Conservation (phyloP, 1,140 invertebrate species). For the Drosophila santomea region DNA sequence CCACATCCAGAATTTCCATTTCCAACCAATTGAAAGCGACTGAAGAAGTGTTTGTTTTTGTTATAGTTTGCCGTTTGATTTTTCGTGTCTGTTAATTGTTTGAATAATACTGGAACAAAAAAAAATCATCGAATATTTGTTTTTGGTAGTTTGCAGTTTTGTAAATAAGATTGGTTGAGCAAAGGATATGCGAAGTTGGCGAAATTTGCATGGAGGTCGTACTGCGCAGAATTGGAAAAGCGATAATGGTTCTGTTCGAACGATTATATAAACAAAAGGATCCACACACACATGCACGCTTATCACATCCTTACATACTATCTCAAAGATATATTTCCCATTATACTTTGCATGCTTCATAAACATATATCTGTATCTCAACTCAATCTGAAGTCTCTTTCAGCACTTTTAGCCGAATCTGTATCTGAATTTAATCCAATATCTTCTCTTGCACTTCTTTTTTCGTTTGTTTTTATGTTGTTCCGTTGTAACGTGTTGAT, state of each 20-base stretch:
- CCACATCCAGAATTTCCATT: slow-evolving; percentile 20
- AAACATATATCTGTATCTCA: slow-evolving; percentile 31
- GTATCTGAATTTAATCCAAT: slow-evolving; percentile 43
- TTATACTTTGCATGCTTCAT: slow-evolving; percentile 41
- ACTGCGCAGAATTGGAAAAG: slow-evolving; percentile 11
- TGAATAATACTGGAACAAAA: slow-evolving; percentile 6
- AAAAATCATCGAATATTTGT: slow-evolving; percentile 35
- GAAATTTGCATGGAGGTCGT: slow-evolving; percentile 48
- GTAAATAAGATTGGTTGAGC: slow-evolving; percentile 26
- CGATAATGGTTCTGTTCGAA: slow-evolving; percentile 25
- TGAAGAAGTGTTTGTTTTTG: slow-evolving; percentile 45
- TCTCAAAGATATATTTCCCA: slow-evolving; percentile 9
- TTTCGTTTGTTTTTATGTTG: slow-evolving; percentile 53
- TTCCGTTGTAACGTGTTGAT: slow-evolving; percentile 50
- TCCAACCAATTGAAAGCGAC: not conserved
- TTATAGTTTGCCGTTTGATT: slow-evolving; percentile 45
- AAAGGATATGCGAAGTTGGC: too few relatives aligned
- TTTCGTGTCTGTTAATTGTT: slow-evolving; percentile 55
- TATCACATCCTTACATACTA: slow-evolving; percentile 23
- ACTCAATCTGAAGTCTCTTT: slow-evolving; percentile 47
- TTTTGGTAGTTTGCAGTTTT: slow-evolving; percentile 45
- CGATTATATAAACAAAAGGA: slow-evolving; percentile 1
- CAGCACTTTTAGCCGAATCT: slow-evolving; percentile 41
- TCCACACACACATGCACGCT: slow-evolving; percentile 49
- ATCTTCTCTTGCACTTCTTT: slow-evolving; percentile 56